These are phyloP conservation scores for Luehdorfia chinensis DNA, from an alignment of 1,140 invertebrate genomes.

Conservation along the genomic window DNA sequence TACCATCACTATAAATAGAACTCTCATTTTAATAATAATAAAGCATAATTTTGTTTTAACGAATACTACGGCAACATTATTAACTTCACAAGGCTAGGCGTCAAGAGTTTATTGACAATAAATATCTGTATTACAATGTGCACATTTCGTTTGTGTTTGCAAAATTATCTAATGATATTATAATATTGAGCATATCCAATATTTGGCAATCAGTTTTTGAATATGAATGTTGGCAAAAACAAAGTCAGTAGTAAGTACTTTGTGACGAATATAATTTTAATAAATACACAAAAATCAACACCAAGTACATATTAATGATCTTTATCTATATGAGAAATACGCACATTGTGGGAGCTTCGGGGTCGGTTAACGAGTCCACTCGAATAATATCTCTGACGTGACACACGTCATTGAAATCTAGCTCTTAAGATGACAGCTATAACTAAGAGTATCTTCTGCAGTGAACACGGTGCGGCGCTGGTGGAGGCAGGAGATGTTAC, in stretches of 20 bases:
- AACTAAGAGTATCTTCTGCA: constrained; percentile 8
- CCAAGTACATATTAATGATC: constrained; percentile 3
- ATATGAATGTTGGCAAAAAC: constrained; percentile 22
- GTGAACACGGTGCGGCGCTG: constrained; percentile 17
- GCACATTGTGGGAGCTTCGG: constrained; percentile 49
- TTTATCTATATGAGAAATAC: constrained; percentile 48
- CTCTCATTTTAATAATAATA: constrained; percentile 55
- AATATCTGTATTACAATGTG: constrained; percentile 62
- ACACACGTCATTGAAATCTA: constrained; percentile 10
- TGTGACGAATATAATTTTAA: constrained; percentile 36
- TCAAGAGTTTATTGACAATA: constrained; percentile 49
- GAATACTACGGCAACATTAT: constrained; percentile 69
- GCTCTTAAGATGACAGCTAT: constrained; percentile 5
- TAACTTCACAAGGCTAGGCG: constrained; percentile 59
- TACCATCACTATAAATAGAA: constrained; percentile 66
- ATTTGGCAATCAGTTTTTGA: constrained; percentile 44
- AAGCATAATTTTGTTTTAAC: constrained; percentile 70
- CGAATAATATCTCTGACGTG: constrained; percentile 25
- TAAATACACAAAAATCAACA: constrained; percentile 20
- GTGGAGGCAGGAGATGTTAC: constrained; percentile 17
- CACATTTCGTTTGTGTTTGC: constrained; percentile 42
- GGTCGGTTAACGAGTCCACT: constrained; percentile 34
- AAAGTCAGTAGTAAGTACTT: constrained; percentile 38
- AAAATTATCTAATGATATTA: constrained; percentile 22
- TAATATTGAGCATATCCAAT: constrained; percentile 59